Conservation (phyloP, 2,797 vertebrate genomes). For the Danio aesculapii region DNA sequence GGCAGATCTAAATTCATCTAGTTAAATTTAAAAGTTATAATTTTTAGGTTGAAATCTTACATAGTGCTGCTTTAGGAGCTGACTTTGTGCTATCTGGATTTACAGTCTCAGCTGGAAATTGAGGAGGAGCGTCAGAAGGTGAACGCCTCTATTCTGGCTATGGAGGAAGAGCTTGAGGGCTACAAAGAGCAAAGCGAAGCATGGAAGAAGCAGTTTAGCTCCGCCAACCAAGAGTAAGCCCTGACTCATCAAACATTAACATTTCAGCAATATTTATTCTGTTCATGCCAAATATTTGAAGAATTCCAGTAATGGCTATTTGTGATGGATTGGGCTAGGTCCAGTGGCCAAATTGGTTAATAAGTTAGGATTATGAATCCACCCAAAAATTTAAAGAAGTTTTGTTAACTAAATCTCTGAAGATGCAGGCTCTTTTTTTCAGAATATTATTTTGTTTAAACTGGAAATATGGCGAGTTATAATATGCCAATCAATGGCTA, state of each 20-base stretch:
- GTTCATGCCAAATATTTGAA: neutral
- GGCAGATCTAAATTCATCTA: too few species aligned
- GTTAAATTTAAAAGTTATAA: too few species aligned
- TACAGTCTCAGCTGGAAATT: slow-evolving; percentile 86
- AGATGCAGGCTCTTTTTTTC: too few species aligned
- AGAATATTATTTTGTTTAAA: too few species aligned
- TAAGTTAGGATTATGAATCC: too few species aligned
- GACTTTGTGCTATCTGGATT: neutral
- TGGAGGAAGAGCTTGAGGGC: slow-evolving; percentile 88
- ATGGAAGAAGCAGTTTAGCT: slow-evolving; percentile 86
- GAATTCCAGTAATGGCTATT: neutral
- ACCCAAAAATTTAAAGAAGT: too few species aligned
- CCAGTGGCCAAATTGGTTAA: neutral
- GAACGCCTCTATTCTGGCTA: slow-evolving; percentile 79
- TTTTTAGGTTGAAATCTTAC: too few species aligned
- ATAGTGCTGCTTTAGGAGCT: neutral
- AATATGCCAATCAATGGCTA: too few species aligned
- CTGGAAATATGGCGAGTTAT: too few species aligned
- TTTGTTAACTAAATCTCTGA: too few species aligned
- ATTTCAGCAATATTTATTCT: neutral
- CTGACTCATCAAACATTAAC: neutral
- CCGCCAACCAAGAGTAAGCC: slow-evolving; percentile 85
- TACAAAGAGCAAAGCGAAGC: slow-evolving; percentile 79
- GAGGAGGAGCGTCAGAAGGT: slow-evolving; percentile 90
- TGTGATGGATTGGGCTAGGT: neutral